A percentile compares a stretch with the other conserved stretches of the same genome.
These are phyloP conservation scores for Ciconia boyciana DNA, from an alignment of 2,113 vertebrate species.

Conservation along the genomic window DNA sequence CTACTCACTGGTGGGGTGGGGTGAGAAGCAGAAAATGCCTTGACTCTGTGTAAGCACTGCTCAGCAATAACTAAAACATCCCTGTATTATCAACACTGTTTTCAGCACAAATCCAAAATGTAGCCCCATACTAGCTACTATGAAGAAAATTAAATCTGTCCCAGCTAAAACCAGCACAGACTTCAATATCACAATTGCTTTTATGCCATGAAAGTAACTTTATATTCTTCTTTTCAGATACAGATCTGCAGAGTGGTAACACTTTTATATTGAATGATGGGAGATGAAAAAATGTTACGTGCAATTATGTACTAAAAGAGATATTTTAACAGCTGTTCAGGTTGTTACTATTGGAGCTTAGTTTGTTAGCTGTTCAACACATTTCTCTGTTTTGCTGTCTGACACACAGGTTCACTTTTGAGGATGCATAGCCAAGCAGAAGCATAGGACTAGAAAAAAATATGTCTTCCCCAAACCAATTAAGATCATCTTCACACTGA, in stretches of 20 bases:
- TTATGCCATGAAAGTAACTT: background rate
- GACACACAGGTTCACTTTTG: background rate
- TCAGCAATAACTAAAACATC: no score
- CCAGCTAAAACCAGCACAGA: background rate
- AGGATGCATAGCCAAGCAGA: background rate
- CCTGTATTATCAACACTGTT: no score
- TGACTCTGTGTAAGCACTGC: no score
- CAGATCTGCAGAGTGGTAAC: background rate
- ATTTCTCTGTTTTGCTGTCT: background rate
- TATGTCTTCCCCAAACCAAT: background rate
- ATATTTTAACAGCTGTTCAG: background rate
- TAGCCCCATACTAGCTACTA: no score
- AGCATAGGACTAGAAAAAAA: background rate
- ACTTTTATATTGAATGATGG: background rate
- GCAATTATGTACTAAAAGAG: background rate
- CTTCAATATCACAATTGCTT: background rate
- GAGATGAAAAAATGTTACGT: background rate
- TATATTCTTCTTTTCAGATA: background rate
- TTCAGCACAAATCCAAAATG: no score
- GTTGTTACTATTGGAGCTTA: background rate
- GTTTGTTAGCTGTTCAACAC: background rate
- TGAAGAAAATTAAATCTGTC: no score
- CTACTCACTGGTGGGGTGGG: no score
- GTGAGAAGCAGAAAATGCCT: no score
- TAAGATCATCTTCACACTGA: background rate